A percentile compares a stretch with the other conserved stretches of the same genome.
Conservation (phyloP, 2,113 vertebrate species). For the Serranochromis macrocephalus region DNA sequence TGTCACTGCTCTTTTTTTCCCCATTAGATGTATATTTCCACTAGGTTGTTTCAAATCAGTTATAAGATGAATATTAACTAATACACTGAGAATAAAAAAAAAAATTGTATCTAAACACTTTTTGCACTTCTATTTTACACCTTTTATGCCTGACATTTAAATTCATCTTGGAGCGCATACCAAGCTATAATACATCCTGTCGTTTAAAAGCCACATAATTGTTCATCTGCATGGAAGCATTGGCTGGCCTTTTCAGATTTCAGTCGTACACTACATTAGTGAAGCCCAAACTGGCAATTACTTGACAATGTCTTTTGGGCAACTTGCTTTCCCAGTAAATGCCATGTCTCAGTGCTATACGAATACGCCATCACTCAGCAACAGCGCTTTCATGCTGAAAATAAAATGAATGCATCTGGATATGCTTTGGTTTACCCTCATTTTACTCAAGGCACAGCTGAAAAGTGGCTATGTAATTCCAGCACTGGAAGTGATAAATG, state of each 20-base stretch:
- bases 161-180: conserved; percentile 56
- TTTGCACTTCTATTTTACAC: conserved; percentile 43
- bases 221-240: conserved; percentile 71
- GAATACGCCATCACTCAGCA: conserved; percentile 42
- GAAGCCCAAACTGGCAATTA: conserved; percentile 74
- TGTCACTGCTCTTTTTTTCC: background rate
- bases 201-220: conserved; percentile 73
- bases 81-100: background rate
- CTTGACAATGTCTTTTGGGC: conserved; percentile 60
- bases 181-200: conserved; percentile 62
- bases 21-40: background rate
- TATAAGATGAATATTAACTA: background rate
- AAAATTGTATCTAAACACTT: background rate
- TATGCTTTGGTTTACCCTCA: background rate
- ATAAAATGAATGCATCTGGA: background rate
- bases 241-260: conserved; percentile 71
- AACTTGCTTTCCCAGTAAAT: conserved; percentile 66
- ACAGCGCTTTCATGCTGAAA: conserved; percentile 15
- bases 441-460: background rate
- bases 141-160: conserved; percentile 70
- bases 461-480: background rate
- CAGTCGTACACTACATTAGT: conserved; percentile 70
- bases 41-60: background rate
- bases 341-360: conserved; percentile 51
- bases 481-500: background rate